Evolutionary conservation across 2,888 invertebrate species (phyloP), one percentile per base, ranked within the genome.

Genomic region (Neoascia interrupta): DNA sequence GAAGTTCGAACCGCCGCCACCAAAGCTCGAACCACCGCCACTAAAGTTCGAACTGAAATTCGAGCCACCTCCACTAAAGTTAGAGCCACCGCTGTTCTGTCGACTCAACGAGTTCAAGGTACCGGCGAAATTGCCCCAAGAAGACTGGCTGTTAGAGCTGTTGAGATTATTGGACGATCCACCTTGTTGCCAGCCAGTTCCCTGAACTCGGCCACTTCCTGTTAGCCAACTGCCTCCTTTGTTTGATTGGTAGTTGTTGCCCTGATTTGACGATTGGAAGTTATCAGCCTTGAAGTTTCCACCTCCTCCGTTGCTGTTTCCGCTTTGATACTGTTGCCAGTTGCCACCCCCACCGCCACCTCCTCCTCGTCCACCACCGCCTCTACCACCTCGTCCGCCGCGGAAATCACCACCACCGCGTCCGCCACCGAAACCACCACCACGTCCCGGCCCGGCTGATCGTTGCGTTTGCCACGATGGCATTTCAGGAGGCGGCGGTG

Each of bases 401-500:
- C 86, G 84, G 5, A 88, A 85, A 1, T 84, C 81, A 13, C 84
- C 84, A 73, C 86, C 83, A 21, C 86, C 80, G 8, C 85, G 81
- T 3, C 85, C 84, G 5, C 81, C 70, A 2, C 84, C 83, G 0
- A 85, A 83, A 0, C 89, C 84, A 1, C 88, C 86, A 5, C 87
- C 89, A 34, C 91, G 88, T 15, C 87, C 87, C 26, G 91, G 89
- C 26, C 90, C 91, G 26, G 90, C 84, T 0, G 90, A 89, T 31
- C 92, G 90, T 54, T 91, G 90, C 28, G 96, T 95, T 85, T 94
- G 93, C 96, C 98, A 98, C 0, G 96, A 94, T 0, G 98, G 98
- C 97, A 98, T 98, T 90, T 98, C 98, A 0, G 97, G 97, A 0
- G 97, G 97, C 0, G 98, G 98, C 0, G 96, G 94, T 79, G 96